A percentile compares a stretch with the other conserved stretches of the same genome.
phyloP scores from a whole-genome alignment of 2,113 vertebrate species.

The Vanacampus margaritifer region DNA sequence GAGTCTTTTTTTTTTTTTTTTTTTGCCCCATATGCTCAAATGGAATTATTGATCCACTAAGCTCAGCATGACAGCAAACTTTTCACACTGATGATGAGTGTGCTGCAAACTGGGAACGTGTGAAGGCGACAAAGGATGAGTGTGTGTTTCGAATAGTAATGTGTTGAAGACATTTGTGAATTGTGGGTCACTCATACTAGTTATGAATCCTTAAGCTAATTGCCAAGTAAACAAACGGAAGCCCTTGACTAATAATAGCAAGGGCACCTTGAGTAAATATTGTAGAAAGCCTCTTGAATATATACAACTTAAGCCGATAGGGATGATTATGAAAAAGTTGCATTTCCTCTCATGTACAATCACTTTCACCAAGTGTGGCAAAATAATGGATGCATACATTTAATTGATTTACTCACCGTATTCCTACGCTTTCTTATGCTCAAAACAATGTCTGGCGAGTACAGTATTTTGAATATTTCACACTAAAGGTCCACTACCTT shows the following conservation, averaged over 20 bases:
- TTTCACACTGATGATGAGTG: conserved; percentile 40
- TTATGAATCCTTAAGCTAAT: conserved; percentile 41
- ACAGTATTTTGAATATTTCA: conserved; percentile 7
- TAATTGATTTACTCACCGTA: neutral
- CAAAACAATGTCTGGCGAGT: neutral
- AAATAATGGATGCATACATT: conserved; percentile 4
- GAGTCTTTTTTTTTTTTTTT: conserved; percentile 5
- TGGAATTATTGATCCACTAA: conserved; percentile 57
- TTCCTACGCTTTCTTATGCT: neutral
- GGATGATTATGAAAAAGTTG: neutral
- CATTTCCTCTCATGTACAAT: conserved; percentile 2
- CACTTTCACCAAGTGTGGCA: conserved; percentile 1
- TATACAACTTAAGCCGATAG: neutral
- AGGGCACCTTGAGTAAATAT: conserved; percentile 28
- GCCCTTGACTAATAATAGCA: neutral
- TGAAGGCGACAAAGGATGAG: conserved; percentile 18
- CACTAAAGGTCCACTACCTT: conserved; percentile 32
- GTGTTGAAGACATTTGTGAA: conserved; percentile 11
- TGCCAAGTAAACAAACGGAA: conserved; percentile 12
- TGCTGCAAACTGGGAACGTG: conserved; percentile 9
- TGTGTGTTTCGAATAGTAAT: conserved; percentile 41
- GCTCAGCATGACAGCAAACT: conserved; percentile 40
- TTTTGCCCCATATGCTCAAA: conserved; percentile 51
- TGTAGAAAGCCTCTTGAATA: neutral
- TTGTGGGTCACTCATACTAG: conserved; percentile 20